These are phyloP conservation scores for Notamacropus eugenii DNA, from an alignment of 2,797 vertebrate genomes.

Conservation along the genomic window DNA sequence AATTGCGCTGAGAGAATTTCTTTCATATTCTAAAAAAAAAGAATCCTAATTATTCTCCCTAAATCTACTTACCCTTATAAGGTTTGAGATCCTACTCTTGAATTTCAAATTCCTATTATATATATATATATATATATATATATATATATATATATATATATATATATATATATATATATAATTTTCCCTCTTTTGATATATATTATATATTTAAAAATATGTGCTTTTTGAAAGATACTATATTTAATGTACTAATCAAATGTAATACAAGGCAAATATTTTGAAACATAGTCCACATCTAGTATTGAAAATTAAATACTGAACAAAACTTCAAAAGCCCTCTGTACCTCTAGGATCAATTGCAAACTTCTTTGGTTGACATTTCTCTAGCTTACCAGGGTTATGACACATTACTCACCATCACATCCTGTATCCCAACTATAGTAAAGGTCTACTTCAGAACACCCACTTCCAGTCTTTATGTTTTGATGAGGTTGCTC, in stretches of 20 bases:
- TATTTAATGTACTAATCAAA: neutral
- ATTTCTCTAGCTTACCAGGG: neutral
- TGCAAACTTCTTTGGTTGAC: neutral
- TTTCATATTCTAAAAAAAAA: neutral
- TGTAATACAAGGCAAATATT: neutral
- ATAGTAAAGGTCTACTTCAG: neutral
- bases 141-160: too few relatives aligned
- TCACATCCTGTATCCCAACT: neutral
- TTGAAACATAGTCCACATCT: neutral
- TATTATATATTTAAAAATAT: too few relatives aligned
- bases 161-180: too few relatives aligned
- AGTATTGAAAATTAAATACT: constrained; percentile 20
- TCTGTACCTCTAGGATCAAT: neutral
- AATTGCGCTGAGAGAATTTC: constrained; percentile 20
- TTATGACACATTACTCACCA: neutral
- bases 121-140: too few relatives aligned
- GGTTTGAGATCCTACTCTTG: neutral
- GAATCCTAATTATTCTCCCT: neutral
- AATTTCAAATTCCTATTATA: neutral
- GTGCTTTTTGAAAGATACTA: neutral
- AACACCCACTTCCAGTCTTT: neutral
- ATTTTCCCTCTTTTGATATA: too few relatives aligned
- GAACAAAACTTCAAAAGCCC: neutral
- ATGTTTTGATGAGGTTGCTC: neutral
- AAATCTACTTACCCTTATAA: neutral